Conservation (phyloP, 2,888 invertebrate species). For the Eudemis profundana region DNA sequence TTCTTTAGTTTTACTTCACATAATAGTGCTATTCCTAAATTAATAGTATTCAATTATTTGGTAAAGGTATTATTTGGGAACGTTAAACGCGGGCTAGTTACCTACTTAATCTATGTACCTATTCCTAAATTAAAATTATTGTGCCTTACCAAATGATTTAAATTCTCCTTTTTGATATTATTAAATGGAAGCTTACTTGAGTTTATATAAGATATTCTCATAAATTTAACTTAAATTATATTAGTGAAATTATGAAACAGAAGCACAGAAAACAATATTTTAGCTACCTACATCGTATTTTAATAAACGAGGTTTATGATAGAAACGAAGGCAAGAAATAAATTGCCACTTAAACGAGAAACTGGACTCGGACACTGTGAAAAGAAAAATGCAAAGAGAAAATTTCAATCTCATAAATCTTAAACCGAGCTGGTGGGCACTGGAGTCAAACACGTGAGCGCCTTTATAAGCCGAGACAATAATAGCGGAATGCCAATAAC, state of each 20-base stretch:
- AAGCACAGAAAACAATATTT: conserved; percentile 11
- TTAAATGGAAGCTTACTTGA: not conserved
- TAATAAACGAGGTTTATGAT: conserved; percentile 46
- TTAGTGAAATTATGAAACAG: conserved; percentile 5
- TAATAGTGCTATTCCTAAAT: too few species aligned
- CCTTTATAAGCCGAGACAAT: conserved; percentile 19
- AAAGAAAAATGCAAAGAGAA: conserved; percentile 34
- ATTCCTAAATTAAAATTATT: too few species aligned
- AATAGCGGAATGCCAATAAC: not conserved
- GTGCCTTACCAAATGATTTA: too few species aligned
- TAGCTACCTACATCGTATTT: conserved; percentile 42
- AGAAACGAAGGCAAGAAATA: conserved; percentile 44
- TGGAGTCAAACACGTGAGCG: conserved; percentile 30
- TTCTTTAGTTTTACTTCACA: too few species aligned
- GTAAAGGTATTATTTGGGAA: too few species aligned
- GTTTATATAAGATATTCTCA: not conserved
- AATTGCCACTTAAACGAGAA: conserved; percentile 46
- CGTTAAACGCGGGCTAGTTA: too few species aligned
- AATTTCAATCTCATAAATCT: conserved; percentile 41
- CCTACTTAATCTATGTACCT: too few species aligned
- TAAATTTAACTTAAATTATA: not conserved
- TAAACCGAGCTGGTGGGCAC: conserved; percentile 29
- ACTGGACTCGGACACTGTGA: conserved; percentile 39
- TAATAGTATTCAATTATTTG: too few species aligned
- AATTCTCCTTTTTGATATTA: too few species aligned